Evolutionary conservation across 1,140 invertebrate species (phyloP).

Genomic region (Formica selysi): DNA sequence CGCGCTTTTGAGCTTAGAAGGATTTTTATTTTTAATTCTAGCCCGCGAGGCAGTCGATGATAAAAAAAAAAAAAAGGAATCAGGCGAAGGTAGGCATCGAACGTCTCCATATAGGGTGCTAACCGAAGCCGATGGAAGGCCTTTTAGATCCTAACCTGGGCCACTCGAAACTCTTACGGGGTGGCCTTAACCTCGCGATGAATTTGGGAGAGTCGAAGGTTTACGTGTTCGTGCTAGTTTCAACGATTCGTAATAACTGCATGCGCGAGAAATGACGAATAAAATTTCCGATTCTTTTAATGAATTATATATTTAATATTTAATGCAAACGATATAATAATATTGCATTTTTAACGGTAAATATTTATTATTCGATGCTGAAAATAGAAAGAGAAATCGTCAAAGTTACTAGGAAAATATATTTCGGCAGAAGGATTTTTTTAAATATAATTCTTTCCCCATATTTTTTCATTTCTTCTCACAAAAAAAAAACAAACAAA

Average conservation of each 20-base stretch:
- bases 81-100: conserved; percentile 44
- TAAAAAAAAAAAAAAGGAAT: conserved; percentile 44
- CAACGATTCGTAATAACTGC: background rate
- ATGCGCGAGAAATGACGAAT: background rate
- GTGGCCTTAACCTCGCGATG: conserved; percentile 37
- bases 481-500: no score
- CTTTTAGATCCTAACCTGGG: conserved; percentile 54
- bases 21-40: conserved; percentile 9
- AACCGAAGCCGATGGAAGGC: conserved; percentile 42
- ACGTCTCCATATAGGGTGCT: conserved; percentile 52
- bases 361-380: no score
- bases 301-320: background rate
- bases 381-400: no score
- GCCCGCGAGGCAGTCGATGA: background rate
- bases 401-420: no score
- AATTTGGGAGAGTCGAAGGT: conserved; percentile 34
- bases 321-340: no score
- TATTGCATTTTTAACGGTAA: no score
- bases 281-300: background rate
- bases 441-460: no score
- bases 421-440: no score
- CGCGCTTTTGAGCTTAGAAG: background rate
- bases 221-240: conserved; percentile 2
- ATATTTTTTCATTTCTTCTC: no score
- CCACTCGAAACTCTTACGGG: conserved; percentile 34